phyloP scores from a whole-genome alignment of 2,113 vertebrate species.

The Anas platyrhynchos region DNA sequence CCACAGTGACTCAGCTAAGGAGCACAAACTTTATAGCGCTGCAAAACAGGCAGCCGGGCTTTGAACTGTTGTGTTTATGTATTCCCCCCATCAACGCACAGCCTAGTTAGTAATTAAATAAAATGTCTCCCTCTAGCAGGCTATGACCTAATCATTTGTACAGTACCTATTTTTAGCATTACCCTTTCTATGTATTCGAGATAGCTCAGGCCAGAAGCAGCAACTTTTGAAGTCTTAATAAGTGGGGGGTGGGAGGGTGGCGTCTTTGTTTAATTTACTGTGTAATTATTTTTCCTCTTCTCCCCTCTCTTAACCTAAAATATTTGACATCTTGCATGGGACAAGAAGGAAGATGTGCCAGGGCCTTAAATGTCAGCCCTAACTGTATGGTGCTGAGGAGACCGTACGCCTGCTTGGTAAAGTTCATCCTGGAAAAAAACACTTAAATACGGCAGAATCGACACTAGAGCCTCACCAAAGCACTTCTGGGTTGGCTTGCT shows the following conservation, averaged over 20 bases:
- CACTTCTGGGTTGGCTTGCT: background rate
- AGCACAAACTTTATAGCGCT: conserved; percentile 38
- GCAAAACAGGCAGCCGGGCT: conserved; percentile 1
- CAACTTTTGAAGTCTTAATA: background rate
- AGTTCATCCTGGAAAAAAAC: background rate
- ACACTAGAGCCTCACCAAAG: background rate
- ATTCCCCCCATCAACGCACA: background rate
- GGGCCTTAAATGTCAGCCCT: conserved; percentile 29
- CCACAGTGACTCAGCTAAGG: conserved; percentile 46
- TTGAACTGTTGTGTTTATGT: conserved; percentile 17
- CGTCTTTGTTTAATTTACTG: background rate
- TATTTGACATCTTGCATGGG: conserved; percentile 6
- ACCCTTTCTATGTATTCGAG: background rate
- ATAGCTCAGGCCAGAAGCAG: background rate
- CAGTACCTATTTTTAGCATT: conserved; percentile 49
- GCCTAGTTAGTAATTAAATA: conserved; percentile 36
- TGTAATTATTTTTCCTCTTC: conserved; percentile 15
- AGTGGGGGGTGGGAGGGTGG: background rate
- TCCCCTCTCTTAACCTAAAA: conserved; percentile 3
- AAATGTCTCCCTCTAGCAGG: conserved; percentile 51
- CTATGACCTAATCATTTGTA: background rate
- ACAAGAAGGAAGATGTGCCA: background rate
- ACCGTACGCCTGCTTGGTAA: background rate
- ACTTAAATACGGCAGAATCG: background rate
- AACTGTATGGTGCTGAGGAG: background rate